Percentiles rank a stretch among this genome's conserved stretches.
These are phyloP conservation scores for Olivierus martensii DNA, from an alignment of 1,140 invertebrate genomes.

Conservation along the genomic window DNA sequence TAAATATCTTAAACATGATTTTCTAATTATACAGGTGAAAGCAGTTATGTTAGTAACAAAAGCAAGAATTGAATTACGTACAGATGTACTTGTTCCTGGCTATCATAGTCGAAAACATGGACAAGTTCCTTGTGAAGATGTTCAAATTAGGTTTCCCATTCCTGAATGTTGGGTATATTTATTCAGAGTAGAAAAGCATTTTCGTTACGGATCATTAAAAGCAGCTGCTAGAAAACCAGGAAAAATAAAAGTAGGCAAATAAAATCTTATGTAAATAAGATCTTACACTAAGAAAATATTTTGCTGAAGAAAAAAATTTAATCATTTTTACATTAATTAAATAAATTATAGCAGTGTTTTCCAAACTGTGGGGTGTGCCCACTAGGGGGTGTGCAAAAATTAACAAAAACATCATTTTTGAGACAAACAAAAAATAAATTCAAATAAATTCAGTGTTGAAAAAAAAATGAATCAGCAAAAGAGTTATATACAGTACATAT, in stretches of 20 bases:
- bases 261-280: too few species aligned
- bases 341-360: too few species aligned
- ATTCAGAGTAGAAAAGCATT: conserved; percentile 96
- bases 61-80: conserved; percentile 65
- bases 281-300: not conserved
- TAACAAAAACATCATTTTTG: too few species aligned
- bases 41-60: conserved; percentile 17
- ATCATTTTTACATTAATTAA: not conserved
- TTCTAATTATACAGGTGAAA: conserved; percentile 16
- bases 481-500: too few species aligned
- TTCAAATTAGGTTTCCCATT: conserved; percentile 90
- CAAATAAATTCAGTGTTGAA: too few species aligned
- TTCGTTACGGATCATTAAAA: conserved; percentile 97
- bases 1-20: too few species aligned
- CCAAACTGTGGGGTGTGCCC: too few species aligned
- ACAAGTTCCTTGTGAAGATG: conserved; percentile 88
- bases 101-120: conserved; percentile 89
- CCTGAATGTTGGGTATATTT: conserved; percentile 99
- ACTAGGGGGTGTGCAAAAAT: too few species aligned
- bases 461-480: too few species aligned
- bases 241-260: conserved; percentile 40
- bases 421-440: too few species aligned
- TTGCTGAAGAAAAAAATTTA: not conserved
- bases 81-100: conserved; percentile 89
- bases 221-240: conserved; percentile 70